Percentiles rank a stretch among this genome's conserved stretches.
phyloP scores from a whole-genome alignment of 2,113 vertebrate species.

The Takifugu bimaculatus region DNA sequence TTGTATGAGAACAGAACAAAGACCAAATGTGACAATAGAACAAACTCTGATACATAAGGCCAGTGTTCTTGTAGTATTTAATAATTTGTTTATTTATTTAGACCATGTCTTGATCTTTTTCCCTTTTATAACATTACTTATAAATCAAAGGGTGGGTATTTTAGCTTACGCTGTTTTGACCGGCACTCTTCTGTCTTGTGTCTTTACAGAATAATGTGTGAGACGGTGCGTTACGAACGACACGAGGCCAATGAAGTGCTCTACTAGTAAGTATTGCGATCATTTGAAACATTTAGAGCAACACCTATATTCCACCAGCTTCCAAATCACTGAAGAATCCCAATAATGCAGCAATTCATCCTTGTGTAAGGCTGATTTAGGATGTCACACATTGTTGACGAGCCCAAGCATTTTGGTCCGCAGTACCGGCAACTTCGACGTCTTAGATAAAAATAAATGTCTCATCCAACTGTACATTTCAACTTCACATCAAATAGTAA shows the following conservation, averaged over 20 bases:
- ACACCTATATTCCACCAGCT: no score
- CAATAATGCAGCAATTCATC: no score
- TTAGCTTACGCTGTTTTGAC: slow-evolving; percentile 11
- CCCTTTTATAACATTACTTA: neutral
- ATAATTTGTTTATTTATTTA: neutral
- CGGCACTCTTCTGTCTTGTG: slow-evolving; percentile 16
- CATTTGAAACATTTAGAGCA: neutral
- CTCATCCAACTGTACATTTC: no score
- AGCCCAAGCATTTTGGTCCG: no score
- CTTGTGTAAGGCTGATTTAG: no score
- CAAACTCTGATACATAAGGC: neutral
- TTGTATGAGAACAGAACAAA: neutral
- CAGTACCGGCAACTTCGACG: no score
- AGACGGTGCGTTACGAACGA: slow-evolving; percentile 94
- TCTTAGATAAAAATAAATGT: no score
- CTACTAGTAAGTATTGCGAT: slow-evolving; percentile 90
- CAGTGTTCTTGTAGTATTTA: no score
- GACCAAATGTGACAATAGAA: neutral
- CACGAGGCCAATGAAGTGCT: slow-evolving; percentile 98
- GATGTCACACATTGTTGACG: no score
- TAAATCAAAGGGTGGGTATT: neutral
- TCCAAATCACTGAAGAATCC: no score
- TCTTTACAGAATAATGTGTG: slow-evolving; percentile 90
- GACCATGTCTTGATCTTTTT: neutral
- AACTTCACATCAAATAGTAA: no score